Evolutionary conservation across 2,797 vertebrate species (phyloP).

Genomic region (Thaleichthys pacificus): DNA sequence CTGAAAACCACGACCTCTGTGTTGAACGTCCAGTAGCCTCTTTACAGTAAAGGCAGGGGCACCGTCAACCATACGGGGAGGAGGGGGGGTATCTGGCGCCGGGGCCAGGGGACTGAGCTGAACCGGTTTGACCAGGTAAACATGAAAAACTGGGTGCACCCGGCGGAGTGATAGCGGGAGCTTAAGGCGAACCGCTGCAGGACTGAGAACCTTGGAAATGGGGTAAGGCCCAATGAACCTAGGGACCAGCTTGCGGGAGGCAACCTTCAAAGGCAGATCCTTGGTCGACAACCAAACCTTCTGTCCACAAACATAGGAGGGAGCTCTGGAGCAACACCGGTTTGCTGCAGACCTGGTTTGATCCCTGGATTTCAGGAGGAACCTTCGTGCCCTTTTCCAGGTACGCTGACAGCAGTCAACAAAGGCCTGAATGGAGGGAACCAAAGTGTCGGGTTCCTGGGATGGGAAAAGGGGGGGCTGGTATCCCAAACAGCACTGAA

Average conservation of each 20-base stretch:
- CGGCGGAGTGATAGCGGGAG: not conserved
- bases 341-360: not conserved
- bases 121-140: slow-evolving; percentile 11
- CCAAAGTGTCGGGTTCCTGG: not conserved
- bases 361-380: not conserved
- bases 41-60: too few relatives aligned
- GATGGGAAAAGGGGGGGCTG: slow-evolving; percentile 7
- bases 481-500: not conserved
- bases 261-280: not conserved
- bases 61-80: not conserved
- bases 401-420: not conserved
- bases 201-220: not conserved
- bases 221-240: not conserved
- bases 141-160: slow-evolving; percentile 14
- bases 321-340: not conserved
- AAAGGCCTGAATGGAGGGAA: not conserved
- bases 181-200: not conserved
- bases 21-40: not conserved
- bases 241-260: not conserved
- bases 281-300: not conserved
- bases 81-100: slow-evolving; percentile 2
- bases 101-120: slow-evolving; percentile 4
- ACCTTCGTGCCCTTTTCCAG: not conserved
- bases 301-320: not conserved
- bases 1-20: not conserved